These are phyloP conservation scores for Campoletis sonorensis DNA, from an alignment of 1,140 invertebrate genomes.

Conservation along the genomic window DNA sequence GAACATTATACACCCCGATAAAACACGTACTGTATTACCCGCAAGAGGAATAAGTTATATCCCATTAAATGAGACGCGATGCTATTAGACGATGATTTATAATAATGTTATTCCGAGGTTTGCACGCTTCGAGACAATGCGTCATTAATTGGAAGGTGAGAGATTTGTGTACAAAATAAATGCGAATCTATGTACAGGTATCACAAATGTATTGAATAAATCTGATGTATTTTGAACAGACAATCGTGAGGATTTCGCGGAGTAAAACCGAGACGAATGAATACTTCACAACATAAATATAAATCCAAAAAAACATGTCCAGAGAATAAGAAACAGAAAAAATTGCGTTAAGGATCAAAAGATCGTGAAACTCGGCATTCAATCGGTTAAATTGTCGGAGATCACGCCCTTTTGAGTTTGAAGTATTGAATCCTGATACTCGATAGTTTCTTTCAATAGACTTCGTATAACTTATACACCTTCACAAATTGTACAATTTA, in stretches of 20 bases:
- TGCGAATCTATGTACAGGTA: not conserved
- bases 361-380: not conserved
- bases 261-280: not conserved
- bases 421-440: not conserved
- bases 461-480: not conserved
- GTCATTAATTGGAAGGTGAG: conserved; percentile 22
- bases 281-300: not conserved
- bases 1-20: not conserved
- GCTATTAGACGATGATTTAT: conserved; percentile 43
- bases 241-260: conserved; percentile 14
- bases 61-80: conserved; percentile 21
- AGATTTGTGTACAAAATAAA: conserved; percentile 7
- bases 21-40: conserved; percentile 20
- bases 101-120: not conserved
- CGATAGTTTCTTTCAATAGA: not conserved
- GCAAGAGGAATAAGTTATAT: conserved; percentile 31
- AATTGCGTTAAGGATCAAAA: not conserved
- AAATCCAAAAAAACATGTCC: not conserved
- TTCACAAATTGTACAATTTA: conserved; percentile 16
- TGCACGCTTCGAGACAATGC: conserved; percentile 31
- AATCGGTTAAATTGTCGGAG: too few relatives aligned
- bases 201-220: not conserved
- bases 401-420: too few relatives aligned
- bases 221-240: not conserved
- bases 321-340: not conserved